phyloP scores from a whole-genome alignment of 2,113 vertebrate species.

The Burhinus bistriatus region DNA sequence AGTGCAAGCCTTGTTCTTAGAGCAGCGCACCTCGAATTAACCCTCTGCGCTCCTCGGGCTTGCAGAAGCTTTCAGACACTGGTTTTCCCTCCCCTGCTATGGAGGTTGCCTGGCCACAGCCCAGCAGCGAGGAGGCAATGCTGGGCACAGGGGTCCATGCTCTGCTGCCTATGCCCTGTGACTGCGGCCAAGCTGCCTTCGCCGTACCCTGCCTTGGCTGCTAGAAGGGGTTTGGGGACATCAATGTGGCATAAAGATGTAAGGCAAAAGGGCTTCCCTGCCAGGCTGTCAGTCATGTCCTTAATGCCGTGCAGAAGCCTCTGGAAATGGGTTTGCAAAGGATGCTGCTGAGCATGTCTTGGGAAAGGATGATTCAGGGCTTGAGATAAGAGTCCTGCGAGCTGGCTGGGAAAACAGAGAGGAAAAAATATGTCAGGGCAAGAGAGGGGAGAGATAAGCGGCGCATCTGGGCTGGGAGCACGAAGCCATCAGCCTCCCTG shows the following conservation, averaged over 20 bases:
- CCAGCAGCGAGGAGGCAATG: not conserved
- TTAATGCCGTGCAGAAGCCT: not conserved
- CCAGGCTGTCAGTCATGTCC: not conserved
- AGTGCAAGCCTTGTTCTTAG: not conserved
- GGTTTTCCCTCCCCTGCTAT: not conserved
- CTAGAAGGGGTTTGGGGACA: not conserved
- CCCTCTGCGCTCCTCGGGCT: not conserved
- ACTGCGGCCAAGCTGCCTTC: not conserved
- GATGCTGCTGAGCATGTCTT: not conserved
- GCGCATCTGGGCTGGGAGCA: not conserved
- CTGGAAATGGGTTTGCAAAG: not conserved
- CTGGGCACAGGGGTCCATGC: not conserved
- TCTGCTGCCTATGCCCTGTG: not conserved
- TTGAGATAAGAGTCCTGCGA: not conserved
- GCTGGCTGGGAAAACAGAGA: not conserved
- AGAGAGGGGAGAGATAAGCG: conserved; percentile 20
- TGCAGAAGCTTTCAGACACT: not conserved
- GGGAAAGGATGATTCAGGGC: not conserved
- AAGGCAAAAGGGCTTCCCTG: not conserved
- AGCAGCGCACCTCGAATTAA: not conserved
- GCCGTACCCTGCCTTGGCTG: not conserved
- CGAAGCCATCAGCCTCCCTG: not conserved
- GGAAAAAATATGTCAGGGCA: not conserved
- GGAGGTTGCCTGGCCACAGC: not conserved
- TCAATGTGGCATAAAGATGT: not conserved